phyloP scores from a whole-genome alignment of 2,888 invertebrate genomes.

The Pachydiplax longipennis region DNA sequence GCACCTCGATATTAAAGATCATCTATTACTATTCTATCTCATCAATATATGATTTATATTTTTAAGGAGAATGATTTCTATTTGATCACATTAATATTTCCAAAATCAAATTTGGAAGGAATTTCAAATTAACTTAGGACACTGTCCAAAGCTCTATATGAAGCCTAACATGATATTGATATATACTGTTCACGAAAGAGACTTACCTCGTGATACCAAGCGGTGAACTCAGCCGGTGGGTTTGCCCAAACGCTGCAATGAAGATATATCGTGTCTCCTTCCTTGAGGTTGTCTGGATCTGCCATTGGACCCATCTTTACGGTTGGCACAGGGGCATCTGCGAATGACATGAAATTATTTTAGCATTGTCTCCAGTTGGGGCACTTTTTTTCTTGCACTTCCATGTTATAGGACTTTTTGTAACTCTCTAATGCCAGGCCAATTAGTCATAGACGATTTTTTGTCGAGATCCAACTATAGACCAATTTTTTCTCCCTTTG shows the following conservation, averaged over 20 bases:
- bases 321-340: slow-evolving; percentile 81
- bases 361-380: too few species aligned
- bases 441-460: too few species aligned
- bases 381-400: too few species aligned
- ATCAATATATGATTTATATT: too few species aligned
- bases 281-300: slow-evolving; percentile 65
- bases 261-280: slow-evolving; percentile 80
- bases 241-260: slow-evolving; percentile 81
- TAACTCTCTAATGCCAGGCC: too few species aligned
- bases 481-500: too few species aligned
- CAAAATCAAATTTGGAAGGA: not conserved
- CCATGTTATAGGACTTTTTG: too few species aligned
- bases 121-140: not conserved
- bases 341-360: slow-evolving; percentile 53
- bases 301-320: slow-evolving; percentile 70
- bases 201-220: slow-evolving; percentile 85
- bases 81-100: too few species aligned
- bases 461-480: too few species aligned
- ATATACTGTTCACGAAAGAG: not conserved
- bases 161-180: not conserved
- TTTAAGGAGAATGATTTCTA: too few species aligned
- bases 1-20: too few species aligned
- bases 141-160: not conserved
- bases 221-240: slow-evolving; percentile 75
- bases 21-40: too few species aligned